Evolutionary conservation across 2,888 invertebrate genomes (phyloP).

Genomic region (Thera britannica): DNA sequence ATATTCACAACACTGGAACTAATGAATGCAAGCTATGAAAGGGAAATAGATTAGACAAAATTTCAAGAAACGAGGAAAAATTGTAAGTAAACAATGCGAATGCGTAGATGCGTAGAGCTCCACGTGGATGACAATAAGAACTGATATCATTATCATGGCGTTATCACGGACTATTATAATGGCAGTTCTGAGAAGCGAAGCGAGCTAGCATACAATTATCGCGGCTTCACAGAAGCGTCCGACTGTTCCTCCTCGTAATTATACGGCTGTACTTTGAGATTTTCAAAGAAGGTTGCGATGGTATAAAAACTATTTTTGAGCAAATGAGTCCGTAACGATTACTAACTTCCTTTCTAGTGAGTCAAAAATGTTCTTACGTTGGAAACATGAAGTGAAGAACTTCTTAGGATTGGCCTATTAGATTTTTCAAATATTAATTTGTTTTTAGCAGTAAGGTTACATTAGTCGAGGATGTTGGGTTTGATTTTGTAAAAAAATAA

Average conservation of each 20-base stretch:
- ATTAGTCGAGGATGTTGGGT: no score
- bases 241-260: slow-evolving; percentile 58
- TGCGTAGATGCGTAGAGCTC: slow-evolving; percentile 35
- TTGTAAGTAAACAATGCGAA: slow-evolving; percentile 45
- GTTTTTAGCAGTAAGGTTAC: no score
- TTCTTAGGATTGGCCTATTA: no score
- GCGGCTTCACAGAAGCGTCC: slow-evolving; percentile 68
- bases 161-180: slow-evolving; percentile 69
- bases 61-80: slow-evolving; percentile 46
- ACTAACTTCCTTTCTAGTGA: neutral
- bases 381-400: neutral
- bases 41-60: slow-evolving; percentile 35
- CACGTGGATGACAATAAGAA: slow-evolving; percentile 56
- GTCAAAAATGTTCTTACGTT: neutral
- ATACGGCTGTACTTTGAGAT: slow-evolving; percentile 48
- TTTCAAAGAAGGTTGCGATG: slow-evolving; percentile 41
- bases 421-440: no score
- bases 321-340: slow-evolving; percentile 11
- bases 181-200: slow-evolving; percentile 67
- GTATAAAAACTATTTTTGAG: slow-evolving; percentile 37
- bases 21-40: slow-evolving; percentile 8
- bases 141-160: slow-evolving; percentile 72
- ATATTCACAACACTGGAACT: neutral
- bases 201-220: slow-evolving; percentile 69
- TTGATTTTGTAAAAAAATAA: no score